phyloP scores from a whole-genome alignment of 2,797 vertebrate species.

The Octomys mimax region DNA sequence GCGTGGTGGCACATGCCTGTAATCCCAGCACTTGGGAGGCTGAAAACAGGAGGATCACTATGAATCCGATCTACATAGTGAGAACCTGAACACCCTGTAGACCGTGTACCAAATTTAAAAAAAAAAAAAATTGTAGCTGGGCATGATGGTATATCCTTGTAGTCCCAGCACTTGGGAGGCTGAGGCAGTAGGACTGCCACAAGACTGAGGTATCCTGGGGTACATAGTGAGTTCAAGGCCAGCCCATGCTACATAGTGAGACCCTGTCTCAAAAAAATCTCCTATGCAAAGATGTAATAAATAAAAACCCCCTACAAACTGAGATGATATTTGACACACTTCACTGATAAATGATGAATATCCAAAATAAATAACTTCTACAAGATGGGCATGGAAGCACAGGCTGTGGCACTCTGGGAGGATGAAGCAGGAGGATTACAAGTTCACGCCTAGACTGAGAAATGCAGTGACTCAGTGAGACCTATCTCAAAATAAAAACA shows the following conservation, averaged over 20 bases:
- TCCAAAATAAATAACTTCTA: constrained; percentile 37
- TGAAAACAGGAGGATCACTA: too few relatives aligned
- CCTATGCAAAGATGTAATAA: constrained; percentile 31
- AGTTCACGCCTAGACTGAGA: neutral
- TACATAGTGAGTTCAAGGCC: neutral
- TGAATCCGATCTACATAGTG: too few relatives aligned
- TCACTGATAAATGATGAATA: constrained; percentile 26
- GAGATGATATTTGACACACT: constrained; percentile 18
- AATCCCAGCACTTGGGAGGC: too few relatives aligned
- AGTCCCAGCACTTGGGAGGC: neutral
- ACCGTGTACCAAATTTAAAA: neutral
- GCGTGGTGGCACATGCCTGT: too few relatives aligned
- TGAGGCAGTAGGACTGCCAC: neutral
- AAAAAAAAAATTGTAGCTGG: constrained; percentile 15
- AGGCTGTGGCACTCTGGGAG: neutral
- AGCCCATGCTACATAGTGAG: neutral
- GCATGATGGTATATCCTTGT: neutral
- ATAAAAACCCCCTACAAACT: constrained; percentile 31
- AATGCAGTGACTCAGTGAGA: neutral
- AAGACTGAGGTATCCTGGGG: neutral
- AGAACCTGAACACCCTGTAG: too few relatives aligned
- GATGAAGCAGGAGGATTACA: neutral
- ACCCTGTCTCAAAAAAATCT: neutral
- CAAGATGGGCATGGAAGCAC: neutral
- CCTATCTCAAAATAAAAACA: neutral